Evolutionary conservation across 2,113 vertebrate genomes (phyloP), one percentile per base, ranked within the genome.

Genomic region (Australoheros scitulus): DNA sequence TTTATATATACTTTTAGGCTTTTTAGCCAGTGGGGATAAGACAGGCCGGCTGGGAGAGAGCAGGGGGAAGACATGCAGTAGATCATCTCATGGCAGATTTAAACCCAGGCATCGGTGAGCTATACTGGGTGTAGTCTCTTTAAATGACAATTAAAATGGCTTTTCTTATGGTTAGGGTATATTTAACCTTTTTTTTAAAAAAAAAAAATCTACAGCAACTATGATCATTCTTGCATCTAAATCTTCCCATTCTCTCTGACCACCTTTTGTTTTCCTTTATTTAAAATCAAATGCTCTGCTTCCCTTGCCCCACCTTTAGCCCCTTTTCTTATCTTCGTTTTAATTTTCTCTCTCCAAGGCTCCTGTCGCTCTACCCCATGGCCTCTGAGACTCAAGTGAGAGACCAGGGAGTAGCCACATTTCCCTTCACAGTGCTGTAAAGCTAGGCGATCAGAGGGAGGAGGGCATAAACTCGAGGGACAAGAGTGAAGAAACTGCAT

Each of bases 281-380:
- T 34, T 59, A 32, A 6, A 2, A 9, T 38, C 0, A 1, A 77
- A 47, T 29, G 13, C 72, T 79, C 61, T 70, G 29, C 17, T n/a
- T 50, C 32, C 26, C 15, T 57, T 20, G 11, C 55, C 56, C 61
- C 64, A 57, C 20, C 61, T 61, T 81, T 24, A 15, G 34, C 20
- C 43, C 29, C 38, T 61, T 58, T 41, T 68, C n/a, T 20, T 15
- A 26, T 9, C 18, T 59, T 78, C 74, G 50, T 88, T 92, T 92
- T 92, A 89, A 91, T 92, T 93, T 92, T 90, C 84, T 88, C 86
- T 86, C 79, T 87, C 87, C 74, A 63, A 89, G 84, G 86, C 78
- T 88, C 78, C 13, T 60, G 79, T 91, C 2, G 34, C 89, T 86
- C 76, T 64, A 32, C 20, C 24, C 55, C 32, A 64, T 77, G 77